These are phyloP conservation scores for Drosophila nasuta DNA, from an alignment of 1,140 invertebrate species.

Conservation along the genomic window DNA sequence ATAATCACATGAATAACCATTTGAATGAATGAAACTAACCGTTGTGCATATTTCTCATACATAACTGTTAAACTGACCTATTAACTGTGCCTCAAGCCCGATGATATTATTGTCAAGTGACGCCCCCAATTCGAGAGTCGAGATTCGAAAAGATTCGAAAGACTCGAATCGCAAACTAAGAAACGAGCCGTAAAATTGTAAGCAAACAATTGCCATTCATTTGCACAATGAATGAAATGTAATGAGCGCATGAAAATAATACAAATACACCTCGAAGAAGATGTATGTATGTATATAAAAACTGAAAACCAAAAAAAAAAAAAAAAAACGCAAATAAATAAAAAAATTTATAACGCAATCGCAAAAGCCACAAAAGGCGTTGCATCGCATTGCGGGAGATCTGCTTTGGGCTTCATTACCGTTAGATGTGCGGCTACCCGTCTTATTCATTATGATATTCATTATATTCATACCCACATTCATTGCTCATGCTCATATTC, in stretches of 20 bases:
- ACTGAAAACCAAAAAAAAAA: slow-evolving; percentile 1
- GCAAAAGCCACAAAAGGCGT: slow-evolving; percentile 19
- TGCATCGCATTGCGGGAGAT: slow-evolving; percentile 29
- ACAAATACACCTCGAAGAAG: slow-evolving; percentile 42
- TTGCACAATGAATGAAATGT: slow-evolving; percentile 72
- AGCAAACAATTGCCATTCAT: slow-evolving; percentile 72
- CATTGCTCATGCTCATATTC: background rate
- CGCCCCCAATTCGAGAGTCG: slow-evolving; percentile 19
- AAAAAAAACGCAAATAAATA: background rate
- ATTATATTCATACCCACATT: slow-evolving; percentile 11
- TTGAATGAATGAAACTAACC: background rate
- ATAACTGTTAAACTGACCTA: background rate
- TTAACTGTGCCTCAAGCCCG: background rate
- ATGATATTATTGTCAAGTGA: slow-evolving; percentile 31
- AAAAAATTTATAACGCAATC: slow-evolving; percentile 27
- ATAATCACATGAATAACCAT: slow-evolving; percentile 1
- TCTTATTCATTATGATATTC: slow-evolving; percentile 5
- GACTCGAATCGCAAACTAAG: slow-evolving; percentile 1
- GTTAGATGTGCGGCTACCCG: slow-evolving; percentile 7
- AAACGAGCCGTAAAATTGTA: slow-evolving; percentile 59
- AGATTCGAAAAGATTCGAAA: background rate
- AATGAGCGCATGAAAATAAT: slow-evolving; percentile 60
- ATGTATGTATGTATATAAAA: slow-evolving; percentile 4
- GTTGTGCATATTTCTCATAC: background rate
- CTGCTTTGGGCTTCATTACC: slow-evolving; percentile 11